phyloP scores from a whole-genome alignment of 2,888 invertebrate genomes.

The Rutpela maculata region DNA sequence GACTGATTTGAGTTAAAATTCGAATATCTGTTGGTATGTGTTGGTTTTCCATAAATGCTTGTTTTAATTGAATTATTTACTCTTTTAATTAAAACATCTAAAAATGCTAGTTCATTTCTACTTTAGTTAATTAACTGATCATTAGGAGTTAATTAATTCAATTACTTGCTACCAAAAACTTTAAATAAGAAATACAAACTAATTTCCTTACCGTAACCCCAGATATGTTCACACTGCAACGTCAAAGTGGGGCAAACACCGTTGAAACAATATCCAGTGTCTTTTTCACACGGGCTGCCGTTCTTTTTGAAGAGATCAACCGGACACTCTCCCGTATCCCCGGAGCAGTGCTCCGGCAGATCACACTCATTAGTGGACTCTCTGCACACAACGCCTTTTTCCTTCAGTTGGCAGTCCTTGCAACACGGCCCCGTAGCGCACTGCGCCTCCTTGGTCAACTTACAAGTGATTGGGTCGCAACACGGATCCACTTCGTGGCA shows the following conservation, averaged over 20 bases:
- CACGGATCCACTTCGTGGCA: slow-evolving; percentile 93
- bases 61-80: no score
- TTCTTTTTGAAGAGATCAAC: slow-evolving; percentile 93
- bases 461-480: slow-evolving; percentile 98
- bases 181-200: no score
- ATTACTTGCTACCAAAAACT: no score
- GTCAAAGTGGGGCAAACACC: slow-evolving; percentile 93
- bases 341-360: slow-evolving; percentile 95
- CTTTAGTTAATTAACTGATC: no score
- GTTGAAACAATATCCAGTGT: slow-evolving; percentile 91
- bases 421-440: slow-evolving; percentile 96
- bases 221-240: slow-evolving; percentile 93
- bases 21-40: no score
- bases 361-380: slow-evolving; percentile 95
- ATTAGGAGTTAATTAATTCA: no score
- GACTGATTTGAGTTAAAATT: no score
- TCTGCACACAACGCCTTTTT: slow-evolving; percentile 87
- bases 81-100: no score
- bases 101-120: no score
- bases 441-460: slow-evolving; percentile 93
- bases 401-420: slow-evolving; percentile 87
- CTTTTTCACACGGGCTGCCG: slow-evolving; percentile 87
- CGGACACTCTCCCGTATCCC: slow-evolving; percentile 92
- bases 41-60: no score
- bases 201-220: slow-evolving; percentile 83